Conservation (phyloP, 2,888 invertebrate genomes). For the Pristionchus mayeri region DNA sequence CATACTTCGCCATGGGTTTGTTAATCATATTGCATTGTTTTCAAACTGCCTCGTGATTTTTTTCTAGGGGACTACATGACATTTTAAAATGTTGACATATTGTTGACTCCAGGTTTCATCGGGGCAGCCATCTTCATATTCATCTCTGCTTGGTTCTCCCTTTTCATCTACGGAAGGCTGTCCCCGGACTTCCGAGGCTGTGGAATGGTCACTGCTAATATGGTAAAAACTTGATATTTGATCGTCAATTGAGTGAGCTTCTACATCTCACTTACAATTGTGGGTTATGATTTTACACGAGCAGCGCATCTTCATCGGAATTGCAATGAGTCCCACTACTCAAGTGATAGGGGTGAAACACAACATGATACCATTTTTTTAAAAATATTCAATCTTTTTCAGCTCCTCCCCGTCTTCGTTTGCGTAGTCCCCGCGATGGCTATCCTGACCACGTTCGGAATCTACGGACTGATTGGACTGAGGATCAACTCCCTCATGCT, state of each 20-base stretch:
- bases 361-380: too few species aligned
- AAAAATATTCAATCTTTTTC: background rate
- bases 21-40: background rate
- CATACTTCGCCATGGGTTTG: constrained; percentile 68
- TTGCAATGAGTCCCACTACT: too few species aligned
- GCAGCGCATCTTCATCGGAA: too few species aligned
- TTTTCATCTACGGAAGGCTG: constrained; percentile 35
- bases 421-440: constrained; percentile 45
- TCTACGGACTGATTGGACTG: constrained; percentile 37
- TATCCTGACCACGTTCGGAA: constrained; percentile 49
- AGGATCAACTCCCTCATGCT: constrained; percentile 72
- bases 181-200: constrained; percentile 2
- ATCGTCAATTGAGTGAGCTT: too few species aligned
- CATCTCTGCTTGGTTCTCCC: constrained; percentile 40
- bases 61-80: too few species aligned
- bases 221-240: too few species aligned
- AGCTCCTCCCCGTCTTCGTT: constrained; percentile 41
- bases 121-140: constrained; percentile 35
- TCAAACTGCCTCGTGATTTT: too few species aligned
- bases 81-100: too few species aligned
- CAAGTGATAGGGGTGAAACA: too few species aligned
- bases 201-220: background rate
- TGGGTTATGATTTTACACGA: too few species aligned
- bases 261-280: too few species aligned
- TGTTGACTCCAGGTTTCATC: constrained; percentile 24